Conservation (phyloP, 1,140 invertebrate species). For the Drosophila subobscura region DNA sequence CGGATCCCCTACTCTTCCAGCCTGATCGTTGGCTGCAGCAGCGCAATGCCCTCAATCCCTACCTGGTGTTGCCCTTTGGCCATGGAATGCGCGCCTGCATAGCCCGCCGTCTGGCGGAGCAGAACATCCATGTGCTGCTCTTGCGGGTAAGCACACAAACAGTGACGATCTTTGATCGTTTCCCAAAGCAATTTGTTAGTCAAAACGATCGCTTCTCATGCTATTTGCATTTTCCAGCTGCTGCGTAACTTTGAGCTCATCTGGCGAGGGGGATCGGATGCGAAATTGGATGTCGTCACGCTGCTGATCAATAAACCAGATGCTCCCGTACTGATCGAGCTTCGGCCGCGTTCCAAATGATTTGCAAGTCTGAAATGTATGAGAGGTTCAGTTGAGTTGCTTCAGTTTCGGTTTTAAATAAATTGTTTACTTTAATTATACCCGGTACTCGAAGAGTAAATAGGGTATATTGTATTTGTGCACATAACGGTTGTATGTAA, state of each 20-base stretch:
- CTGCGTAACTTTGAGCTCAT: constrained; percentile 87
- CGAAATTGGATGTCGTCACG: constrained; percentile 87
- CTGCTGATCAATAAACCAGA: constrained; percentile 92
- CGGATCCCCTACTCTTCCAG: constrained; percentile 87
- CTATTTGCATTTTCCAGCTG: constrained; percentile 85
- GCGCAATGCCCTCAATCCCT: constrained; percentile 87
- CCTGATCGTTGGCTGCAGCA: constrained; percentile 90
- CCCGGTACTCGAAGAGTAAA: no score
- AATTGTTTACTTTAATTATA: constrained; percentile 51
- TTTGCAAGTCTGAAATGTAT: constrained; percentile 32
- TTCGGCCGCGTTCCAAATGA: constrained; percentile 43
- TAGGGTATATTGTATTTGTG: no score
- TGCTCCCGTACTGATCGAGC: constrained; percentile 86
- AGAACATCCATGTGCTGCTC: constrained; percentile 92
- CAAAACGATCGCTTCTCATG: constrained; percentile 20
- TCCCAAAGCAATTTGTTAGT: background rate
- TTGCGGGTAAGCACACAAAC: constrained; percentile 87
- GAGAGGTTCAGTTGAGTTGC: background rate
- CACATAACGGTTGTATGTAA: no score
- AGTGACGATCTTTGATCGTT: constrained; percentile 8
- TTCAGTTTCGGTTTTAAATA: constrained; percentile 50
- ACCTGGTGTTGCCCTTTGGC: constrained; percentile 93
- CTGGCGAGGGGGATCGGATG: constrained; percentile 86
- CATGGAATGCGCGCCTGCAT: constrained; percentile 94
- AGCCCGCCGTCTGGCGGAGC: constrained; percentile 93